Conservation (phyloP, 2,113 vertebrate genomes). For the Xenus cinereus region DNA sequence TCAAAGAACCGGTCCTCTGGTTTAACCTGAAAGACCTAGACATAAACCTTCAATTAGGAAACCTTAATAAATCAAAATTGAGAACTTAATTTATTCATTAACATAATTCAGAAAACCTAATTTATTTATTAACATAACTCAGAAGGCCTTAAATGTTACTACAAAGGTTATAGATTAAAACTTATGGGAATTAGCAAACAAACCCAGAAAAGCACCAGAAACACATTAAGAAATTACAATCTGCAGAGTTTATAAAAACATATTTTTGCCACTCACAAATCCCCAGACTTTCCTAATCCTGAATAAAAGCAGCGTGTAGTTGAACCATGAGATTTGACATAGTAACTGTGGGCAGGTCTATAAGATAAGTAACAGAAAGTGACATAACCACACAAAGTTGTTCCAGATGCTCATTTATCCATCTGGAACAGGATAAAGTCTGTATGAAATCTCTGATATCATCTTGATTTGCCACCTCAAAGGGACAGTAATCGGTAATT, state of each 20-base stretch:
- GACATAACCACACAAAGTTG: background rate
- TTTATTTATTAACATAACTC: background rate
- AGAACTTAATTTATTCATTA: background rate
- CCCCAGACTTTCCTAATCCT: background rate
- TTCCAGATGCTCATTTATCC: background rate
- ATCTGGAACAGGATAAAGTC: background rate
- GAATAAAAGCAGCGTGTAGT: background rate
- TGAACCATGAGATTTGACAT: fast-evolving
- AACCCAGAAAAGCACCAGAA: background rate
- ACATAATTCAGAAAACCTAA: background rate
- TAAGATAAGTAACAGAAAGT: background rate
- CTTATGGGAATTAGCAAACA: background rate
- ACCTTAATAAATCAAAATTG: background rate
- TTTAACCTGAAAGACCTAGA: slow-evolving; percentile 86
- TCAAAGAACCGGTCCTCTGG: slow-evolving; percentile 84
- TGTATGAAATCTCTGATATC: background rate
- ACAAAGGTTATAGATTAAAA: background rate
- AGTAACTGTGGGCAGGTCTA: background rate
- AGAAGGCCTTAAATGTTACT: background rate
- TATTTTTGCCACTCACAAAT: background rate
- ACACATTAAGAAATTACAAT: background rate
- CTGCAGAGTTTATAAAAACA: background rate
- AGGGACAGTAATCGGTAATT: background rate
- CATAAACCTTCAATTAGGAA: background rate
- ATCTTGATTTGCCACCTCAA: background rate